Evolutionary conservation across 2,797 vertebrate species (phyloP).

Genomic region (Peromyscus nudipes): DNA sequence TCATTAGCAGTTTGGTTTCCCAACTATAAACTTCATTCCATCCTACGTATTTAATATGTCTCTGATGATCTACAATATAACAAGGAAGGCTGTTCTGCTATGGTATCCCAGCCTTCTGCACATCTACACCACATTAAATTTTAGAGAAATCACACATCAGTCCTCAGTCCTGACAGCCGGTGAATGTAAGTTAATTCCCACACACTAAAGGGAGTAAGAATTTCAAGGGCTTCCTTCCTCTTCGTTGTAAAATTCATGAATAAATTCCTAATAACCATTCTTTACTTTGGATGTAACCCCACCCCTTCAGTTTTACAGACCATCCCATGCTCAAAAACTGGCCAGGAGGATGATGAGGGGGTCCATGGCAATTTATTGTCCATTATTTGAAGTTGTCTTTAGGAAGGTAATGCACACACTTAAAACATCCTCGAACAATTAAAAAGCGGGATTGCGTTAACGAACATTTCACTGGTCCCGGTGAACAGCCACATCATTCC

Average conservation of each 20-base stretch:
- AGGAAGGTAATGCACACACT: constrained; percentile 28
- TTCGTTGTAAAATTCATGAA: constrained; percentile 15
- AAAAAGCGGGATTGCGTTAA: constrained; percentile 15
- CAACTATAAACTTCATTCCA: constrained; percentile 14
- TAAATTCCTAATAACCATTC: constrained; percentile 32
- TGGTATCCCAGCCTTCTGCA: not conserved
- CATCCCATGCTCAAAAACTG: constrained; percentile 46
- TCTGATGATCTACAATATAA: not conserved
- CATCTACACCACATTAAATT: not conserved
- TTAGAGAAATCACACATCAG: not conserved
- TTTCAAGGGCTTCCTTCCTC: constrained; percentile 35
- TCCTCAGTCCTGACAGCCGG: not conserved
- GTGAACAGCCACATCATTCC: constrained; percentile 20
- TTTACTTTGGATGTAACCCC: not conserved
- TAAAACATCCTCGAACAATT: constrained; percentile 38
- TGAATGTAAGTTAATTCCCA: not conserved
- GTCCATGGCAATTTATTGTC: constrained; percentile 71
- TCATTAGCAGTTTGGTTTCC: constrained; percentile 1
- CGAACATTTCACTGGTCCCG: constrained; percentile 35
- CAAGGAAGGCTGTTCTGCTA: not conserved
- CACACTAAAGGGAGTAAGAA: not conserved
- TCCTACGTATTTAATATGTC: not conserved
- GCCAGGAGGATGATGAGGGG: not conserved
- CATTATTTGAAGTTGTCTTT: constrained; percentile 54
- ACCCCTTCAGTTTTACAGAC: constrained; percentile 31